Base-by-base conservation (phyloP, 2,113 vertebrate genomes). In the Trachemys scripta region DNA sequence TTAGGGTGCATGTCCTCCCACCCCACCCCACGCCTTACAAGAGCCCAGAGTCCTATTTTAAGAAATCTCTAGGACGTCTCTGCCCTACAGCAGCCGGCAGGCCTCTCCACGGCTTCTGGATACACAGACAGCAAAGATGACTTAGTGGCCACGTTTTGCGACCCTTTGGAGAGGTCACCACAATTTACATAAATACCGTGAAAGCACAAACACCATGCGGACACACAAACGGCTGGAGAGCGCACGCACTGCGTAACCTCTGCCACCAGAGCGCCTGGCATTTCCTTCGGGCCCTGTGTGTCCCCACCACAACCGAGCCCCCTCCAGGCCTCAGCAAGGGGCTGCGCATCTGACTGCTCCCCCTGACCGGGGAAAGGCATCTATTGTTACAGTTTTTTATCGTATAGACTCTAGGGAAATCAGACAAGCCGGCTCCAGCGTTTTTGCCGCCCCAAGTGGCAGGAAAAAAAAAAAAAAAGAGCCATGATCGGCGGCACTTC, bases 111-210 rank as follows among this genome's bases (percentile, higher is more conserved):
- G 84, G 87, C 79, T 95, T 92, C 87, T 27, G 51, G 89, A 54
- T 88, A 95, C 90, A 93, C 90, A 92, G 82, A 86, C 90, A 89
- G 84, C 78, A 97, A 94, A 96, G 94, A 97, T 59, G 96, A 96
- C 94, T 95, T 95, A 96, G 93, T 90, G 96, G 94, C 17, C 85
- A 92, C 93, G 91, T 80, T 94, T 97, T 95, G 92, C 82, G 97
- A 84, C 79, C 90, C 89, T 94, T 53, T 53, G 49, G 95, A 97
- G 93, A 90, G 95, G 94, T 97, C 96, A 97, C 81, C 92, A 81
- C 96, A 96, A 95, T 92, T 94, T 53, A 83, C 96, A 97, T 65
- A 56, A 92, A 80, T 10, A 31, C 93, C 88, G 89, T 51, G 89
- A 94, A 97, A 93, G 91, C 82, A 91, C 85, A 69, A 69, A 94